Evolutionary conservation across 2,113 vertebrate species (phyloP), one percentile per base, ranked within the genome.

Genomic region (Ciconia boyciana): DNA sequence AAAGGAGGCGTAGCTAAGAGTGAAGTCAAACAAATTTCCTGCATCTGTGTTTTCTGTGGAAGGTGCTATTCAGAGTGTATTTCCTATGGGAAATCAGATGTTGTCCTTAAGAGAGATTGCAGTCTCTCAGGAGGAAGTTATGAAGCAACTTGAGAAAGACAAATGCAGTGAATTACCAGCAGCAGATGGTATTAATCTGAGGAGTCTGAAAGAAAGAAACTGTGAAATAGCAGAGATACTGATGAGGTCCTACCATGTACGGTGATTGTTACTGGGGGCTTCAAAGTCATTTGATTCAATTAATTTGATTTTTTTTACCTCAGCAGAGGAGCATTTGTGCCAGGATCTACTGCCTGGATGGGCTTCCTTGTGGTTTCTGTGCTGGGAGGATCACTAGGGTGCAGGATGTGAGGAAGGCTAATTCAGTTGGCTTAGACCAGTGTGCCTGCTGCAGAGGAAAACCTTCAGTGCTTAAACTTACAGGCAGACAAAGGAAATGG

Each of bases 121-220:
- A 93, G 83, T 58, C 32, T 83, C 93, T 58, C 36, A 93, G 90
- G 84, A 96, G 83, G 94, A 95, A 95, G 90, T 88, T 57, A 60
- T 46, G 76, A 82, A 93, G 66, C 74, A 94, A 95, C 81, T 88
- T 94, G 91, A 94, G 70, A 90, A 94, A 94, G 91, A 95, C 94
- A 93, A 62, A 95, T 75, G 72, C 91, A 68, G 81, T 85, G 82
- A 92, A 75, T 97, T 90, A 44, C 79, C 61, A 96, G 69, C 48
- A 95, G 92, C 97, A 97, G 95, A 93, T 96, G 96, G 92, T 93
- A 93, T 90, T 97, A 95, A 94, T 96, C 81, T 95, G 94, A 96
- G 68, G 39, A 84, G 57, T 65, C 57, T 91, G 84, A 96, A 96
- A 76, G 86, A 97, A 92, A 89, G 80, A 78, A 94, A 87, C 86